Percentiles rank a stretch among this genome's conserved stretches.
phyloP scores from a whole-genome alignment of 2,888 invertebrate genomes.

The Odontothrips loti region DNA sequence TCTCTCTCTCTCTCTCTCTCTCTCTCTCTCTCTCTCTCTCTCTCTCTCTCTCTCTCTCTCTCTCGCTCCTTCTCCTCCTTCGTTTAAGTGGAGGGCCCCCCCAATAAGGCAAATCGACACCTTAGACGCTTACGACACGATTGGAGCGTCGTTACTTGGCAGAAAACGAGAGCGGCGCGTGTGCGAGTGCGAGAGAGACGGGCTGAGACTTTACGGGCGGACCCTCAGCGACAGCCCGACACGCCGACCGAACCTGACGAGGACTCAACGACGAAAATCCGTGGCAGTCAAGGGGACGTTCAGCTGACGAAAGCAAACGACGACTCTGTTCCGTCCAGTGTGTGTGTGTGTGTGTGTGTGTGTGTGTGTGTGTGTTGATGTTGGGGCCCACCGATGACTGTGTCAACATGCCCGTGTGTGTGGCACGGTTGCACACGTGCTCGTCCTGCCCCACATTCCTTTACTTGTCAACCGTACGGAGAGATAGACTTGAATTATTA shows the following conservation, averaged over 20 bases:
- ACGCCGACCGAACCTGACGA: not conserved
- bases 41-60: too few relatives aligned
- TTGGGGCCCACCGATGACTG: not conserved
- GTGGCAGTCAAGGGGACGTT: not conserved
- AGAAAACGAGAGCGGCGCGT: not conserved
- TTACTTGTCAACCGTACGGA: too few relatives aligned
- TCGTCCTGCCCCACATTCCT: too few relatives aligned
- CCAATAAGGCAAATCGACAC: not conserved
- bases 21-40: too few relatives aligned
- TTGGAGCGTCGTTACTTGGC: not conserved
- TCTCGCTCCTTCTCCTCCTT: not conserved
- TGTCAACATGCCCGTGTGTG: not conserved
- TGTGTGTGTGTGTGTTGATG: not conserved
- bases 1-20: too few relatives aligned
- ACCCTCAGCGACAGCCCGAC: not conserved
- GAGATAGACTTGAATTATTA: too few relatives aligned
- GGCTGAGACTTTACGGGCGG: too few relatives aligned
- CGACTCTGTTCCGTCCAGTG: not conserved
- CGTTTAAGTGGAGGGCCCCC: not conserved
- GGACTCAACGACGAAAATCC: not conserved
- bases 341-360: constrained; percentile 3
- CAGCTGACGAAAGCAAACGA: not conserved
- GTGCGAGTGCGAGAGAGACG: too few relatives aligned
- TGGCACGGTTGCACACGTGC: too few relatives aligned
- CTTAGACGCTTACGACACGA: not conserved